A percentile compares a stretch with the other conserved stretches of the same genome.
These are phyloP conservation scores for Riparia riparia DNA, from an alignment of 2,113 vertebrate genomes.

Conservation along the genomic window DNA sequence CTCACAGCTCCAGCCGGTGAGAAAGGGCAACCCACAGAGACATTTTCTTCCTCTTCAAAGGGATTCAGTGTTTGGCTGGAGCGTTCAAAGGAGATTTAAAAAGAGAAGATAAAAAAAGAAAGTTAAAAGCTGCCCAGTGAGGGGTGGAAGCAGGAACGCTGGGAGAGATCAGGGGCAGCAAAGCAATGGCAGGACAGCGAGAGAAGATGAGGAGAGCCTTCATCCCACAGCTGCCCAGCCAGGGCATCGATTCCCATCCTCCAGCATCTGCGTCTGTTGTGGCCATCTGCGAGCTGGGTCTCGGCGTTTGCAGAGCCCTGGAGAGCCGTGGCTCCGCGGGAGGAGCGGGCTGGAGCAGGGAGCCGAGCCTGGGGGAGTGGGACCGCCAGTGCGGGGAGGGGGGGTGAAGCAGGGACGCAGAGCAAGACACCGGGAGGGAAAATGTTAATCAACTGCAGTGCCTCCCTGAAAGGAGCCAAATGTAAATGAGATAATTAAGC, in stretches of 20 bases:
- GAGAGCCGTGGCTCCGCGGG: accelerated
- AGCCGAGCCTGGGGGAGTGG: accelerated
- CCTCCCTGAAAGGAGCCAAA: conserved; percentile 75
- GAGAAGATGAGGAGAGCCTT: conserved; percentile 23
- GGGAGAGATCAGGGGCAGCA: conserved; percentile 48
- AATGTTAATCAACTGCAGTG: conserved; percentile 74
- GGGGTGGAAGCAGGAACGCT: conserved; percentile 30
- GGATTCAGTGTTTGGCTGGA: conserved; percentile 42
- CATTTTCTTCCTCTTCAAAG: conserved; percentile 58
- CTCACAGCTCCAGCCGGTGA: not conserved
- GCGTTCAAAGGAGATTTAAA: conserved; percentile 63
- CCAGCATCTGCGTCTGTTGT: not conserved
- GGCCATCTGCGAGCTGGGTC: not conserved
- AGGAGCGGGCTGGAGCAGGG: not conserved
- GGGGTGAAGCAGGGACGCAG: conserved; percentile 1
- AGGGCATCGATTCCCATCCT: not conserved
- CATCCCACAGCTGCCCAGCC: not conserved
- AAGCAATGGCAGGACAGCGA: not conserved
- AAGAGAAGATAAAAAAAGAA: conserved; percentile 62
- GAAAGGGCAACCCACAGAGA: conserved; percentile 61
- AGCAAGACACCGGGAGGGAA: conserved; percentile 66
- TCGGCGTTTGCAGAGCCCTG: not conserved
- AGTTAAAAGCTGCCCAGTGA: conserved; percentile 63
- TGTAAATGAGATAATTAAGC: conserved; percentile 81
- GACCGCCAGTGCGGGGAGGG: not conserved